phyloP scores from a whole-genome alignment of 35 echinoderm and acorn worm genomes.

The Acanthaster planci region DNA sequence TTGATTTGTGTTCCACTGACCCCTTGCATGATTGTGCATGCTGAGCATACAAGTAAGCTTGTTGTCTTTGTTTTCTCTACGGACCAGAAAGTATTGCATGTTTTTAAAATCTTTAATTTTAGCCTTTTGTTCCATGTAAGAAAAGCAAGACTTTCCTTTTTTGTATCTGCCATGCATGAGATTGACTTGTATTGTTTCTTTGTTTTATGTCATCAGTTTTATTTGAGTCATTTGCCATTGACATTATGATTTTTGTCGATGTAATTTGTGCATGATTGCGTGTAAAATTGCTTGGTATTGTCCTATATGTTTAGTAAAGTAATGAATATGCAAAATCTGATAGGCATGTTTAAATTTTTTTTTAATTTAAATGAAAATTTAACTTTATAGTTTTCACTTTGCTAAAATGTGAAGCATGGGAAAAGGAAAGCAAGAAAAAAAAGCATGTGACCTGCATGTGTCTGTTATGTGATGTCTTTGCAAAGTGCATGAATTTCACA shows the following conservation, averaged over 20 bases:
- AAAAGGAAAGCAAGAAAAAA: no score
- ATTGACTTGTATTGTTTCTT: background rate
- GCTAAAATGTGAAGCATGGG: no score
- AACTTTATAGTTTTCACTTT: no score
- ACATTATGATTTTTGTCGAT: no score
- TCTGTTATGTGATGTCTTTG: no score
- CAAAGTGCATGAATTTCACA: no score
- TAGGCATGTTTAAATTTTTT: background rate
- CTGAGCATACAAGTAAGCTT: slow-evolving; percentile 15
- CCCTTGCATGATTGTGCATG: background rate
- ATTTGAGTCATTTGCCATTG: no score
- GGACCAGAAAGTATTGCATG: background rate
- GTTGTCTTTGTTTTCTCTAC: background rate
- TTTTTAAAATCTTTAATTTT: background rate
- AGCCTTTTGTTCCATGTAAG: background rate
- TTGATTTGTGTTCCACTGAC: background rate
- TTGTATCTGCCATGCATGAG: background rate
- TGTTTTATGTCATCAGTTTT: no score
- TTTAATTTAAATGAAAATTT: background rate
- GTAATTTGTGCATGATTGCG: no score
- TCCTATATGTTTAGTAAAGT: no score
- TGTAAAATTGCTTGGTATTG: no score
- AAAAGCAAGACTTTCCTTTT: background rate
- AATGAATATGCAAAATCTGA: background rate
- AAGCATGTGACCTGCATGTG: no score